Base-by-base conservation (phyloP, 2,888 invertebrate species). In the Boloria selene region DNA sequence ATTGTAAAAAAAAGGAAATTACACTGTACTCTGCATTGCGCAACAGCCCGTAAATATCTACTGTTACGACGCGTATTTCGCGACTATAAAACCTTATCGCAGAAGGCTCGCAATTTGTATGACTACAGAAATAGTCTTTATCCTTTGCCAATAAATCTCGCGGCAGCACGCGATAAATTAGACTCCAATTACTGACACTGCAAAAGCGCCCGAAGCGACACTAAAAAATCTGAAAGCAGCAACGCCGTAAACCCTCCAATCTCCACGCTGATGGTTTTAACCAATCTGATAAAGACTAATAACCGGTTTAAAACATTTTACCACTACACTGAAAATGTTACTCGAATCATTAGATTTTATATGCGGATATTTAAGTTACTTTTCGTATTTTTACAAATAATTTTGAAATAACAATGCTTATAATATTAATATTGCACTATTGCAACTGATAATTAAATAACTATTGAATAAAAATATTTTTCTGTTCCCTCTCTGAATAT, bases 121-220 rank as follows among this genome's bases (percentile, higher is more conserved):
- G 71, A 72, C 67, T 75, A 75, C 78, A 83, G 83, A 84, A 82
- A 79, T 77, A 72, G 75, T 74, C 73, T 72, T 77, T 78, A 78
- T 79, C 73, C 73, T 71, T 69, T 70, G 75, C 76, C 77, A 71
- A 80, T 86, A 86, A 86, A 86, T 87, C 82, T 77, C 68, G 69
- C 69, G 73, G 67, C 75, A 44, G 66, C 79, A 74, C 70, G 77
- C 81, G 70, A 85, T 87, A 85, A 84, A 87, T 87, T 84, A 81
- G 73, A 74, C 79, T 77, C 75, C 76, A 76, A 79, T 80, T 78
- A 79, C 73, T 71, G 70, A 64, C 66, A 65, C 59, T 68, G 71
- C 67, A 69, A 68, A 69, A 69, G 61, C 61, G 62, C 70, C 47
- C 47, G 60, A 47, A 60, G 63, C 68, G 68, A 68, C 67, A 62